Evolutionary conservation across 2,888 invertebrate genomes (phyloP).

Genomic region (Ganaspis brasiliensis): DNA sequence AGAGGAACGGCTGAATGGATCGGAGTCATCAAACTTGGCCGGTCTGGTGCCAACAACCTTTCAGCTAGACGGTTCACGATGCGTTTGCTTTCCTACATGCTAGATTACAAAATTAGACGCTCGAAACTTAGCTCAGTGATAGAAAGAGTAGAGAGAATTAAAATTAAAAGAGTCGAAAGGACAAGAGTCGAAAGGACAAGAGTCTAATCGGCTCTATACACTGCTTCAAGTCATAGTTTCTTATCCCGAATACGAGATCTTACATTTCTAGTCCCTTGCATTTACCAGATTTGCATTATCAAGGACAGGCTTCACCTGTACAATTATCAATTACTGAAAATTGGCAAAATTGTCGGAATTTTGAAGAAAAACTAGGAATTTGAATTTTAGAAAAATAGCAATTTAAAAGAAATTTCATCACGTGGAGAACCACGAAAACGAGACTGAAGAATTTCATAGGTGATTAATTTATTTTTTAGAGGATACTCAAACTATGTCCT

Average conservation of each 20-base stretch:
- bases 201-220: too few relatives aligned
- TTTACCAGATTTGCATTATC: not conserved
- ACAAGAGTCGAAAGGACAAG: constrained; percentile 34
- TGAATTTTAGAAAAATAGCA: too few relatives aligned
- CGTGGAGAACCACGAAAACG: constrained; percentile 46
- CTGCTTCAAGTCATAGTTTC: not conserved
- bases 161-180: constrained; percentile 32
- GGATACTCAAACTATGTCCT: constrained; percentile 32
- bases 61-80: constrained; percentile 70
- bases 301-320: not conserved
- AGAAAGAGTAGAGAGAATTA: constrained; percentile 57
- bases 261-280: not conserved
- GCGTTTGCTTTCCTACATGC: constrained; percentile 74
- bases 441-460: constrained; percentile 58
- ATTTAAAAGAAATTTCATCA: too few relatives aligned
- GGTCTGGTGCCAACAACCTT: constrained; percentile 72
- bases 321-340: not conserved
- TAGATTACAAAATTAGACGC: constrained; percentile 75
- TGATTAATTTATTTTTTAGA: constrained; percentile 56
- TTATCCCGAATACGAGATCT: not conserved
- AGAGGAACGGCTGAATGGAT: constrained; percentile 60
- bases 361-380: too few relatives aligned
- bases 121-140: constrained; percentile 68
- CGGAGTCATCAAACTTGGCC: constrained; percentile 67
- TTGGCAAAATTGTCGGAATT: not conserved